Evolutionary conservation across 2,113 vertebrate species (phyloP).

Genomic region (Petromus typicus): DNA sequence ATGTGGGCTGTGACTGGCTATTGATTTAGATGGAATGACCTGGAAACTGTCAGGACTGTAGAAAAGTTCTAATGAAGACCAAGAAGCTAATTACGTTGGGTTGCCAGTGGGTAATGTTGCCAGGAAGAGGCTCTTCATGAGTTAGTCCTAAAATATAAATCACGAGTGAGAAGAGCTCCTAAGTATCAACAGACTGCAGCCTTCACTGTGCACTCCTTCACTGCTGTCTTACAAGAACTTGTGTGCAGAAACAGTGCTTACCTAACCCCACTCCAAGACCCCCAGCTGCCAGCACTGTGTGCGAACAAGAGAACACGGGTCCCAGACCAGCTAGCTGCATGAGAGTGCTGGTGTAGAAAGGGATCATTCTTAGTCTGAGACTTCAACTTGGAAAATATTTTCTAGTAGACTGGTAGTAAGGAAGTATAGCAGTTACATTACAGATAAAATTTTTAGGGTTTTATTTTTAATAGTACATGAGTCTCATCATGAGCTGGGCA

Average conservation of each 20-base stretch:
- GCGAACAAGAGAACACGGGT: not conserved
- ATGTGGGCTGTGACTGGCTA: not conserved
- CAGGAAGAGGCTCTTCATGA: not conserved
- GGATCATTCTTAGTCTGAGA: not conserved
- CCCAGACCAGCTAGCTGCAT: not conserved
- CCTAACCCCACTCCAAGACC: not conserved
- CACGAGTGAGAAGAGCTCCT: not conserved
- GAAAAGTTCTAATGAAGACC: not conserved
- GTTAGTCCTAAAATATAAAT: not conserved
- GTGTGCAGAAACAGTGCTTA: not conserved
- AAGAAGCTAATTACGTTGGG: not conserved
- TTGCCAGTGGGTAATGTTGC: not conserved
- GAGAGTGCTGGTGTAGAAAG: not conserved
- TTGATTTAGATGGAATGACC: not conserved
- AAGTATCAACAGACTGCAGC: not conserved
- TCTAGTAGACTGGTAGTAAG: not conserved
- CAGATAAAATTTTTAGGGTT: not conserved
- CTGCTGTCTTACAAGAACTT: not conserved
- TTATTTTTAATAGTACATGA: not conserved
- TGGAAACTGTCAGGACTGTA: not conserved
- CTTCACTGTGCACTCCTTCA: not conserved
- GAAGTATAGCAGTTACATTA: not conserved
- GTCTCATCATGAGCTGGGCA: not conserved
- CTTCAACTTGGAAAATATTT: constrained; percentile 25
- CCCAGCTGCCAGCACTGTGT: not conserved